Evolutionary conservation across 2,797 vertebrate species (phyloP).

Genomic region (Tenualosa thibaudeaui): DNA sequence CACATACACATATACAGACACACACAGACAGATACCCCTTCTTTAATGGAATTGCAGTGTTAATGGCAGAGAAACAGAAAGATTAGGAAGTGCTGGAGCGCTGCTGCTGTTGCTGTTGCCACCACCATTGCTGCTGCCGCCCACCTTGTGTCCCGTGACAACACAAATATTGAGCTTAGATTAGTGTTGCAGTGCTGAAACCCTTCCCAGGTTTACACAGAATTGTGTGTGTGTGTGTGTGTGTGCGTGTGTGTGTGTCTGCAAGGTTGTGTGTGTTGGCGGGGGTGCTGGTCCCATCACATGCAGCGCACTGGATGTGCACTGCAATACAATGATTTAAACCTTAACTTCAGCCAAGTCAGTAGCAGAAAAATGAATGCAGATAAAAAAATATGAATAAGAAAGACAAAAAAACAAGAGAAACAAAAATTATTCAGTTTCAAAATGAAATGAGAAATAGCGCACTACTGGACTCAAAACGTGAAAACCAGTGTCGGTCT

Average conservation of each 20-base stretch:
- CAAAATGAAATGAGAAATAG: background rate
- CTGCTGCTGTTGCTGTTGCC: background rate
- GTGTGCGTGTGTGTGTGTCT: background rate
- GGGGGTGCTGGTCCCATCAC: background rate
- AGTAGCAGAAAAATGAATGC: background rate
- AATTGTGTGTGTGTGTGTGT: constrained; percentile 17
- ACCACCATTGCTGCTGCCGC: background rate
- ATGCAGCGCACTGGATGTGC: background rate
- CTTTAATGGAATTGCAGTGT: constrained; percentile 38
- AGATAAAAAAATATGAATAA: background rate
- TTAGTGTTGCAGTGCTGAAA: constrained; percentile 38
- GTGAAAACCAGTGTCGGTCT: background rate
- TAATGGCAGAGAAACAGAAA: constrained; percentile 37
- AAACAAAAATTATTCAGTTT: background rate
- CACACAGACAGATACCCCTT: constrained; percentile 29
- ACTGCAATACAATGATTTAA: background rate
- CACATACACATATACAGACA: background rate
- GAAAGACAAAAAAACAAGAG: background rate
- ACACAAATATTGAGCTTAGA: constrained; percentile 42
- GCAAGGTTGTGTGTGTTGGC: background rate
- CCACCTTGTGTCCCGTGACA: constrained; percentile 29
- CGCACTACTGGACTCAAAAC: background rate
- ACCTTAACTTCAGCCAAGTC: background rate
- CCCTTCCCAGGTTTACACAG: constrained; percentile 37
- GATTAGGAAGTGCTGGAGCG: constrained; percentile 27